Evolutionary conservation across 1,140 invertebrate genomes (phyloP).

Genomic region (Microplitis mediator): DNA sequence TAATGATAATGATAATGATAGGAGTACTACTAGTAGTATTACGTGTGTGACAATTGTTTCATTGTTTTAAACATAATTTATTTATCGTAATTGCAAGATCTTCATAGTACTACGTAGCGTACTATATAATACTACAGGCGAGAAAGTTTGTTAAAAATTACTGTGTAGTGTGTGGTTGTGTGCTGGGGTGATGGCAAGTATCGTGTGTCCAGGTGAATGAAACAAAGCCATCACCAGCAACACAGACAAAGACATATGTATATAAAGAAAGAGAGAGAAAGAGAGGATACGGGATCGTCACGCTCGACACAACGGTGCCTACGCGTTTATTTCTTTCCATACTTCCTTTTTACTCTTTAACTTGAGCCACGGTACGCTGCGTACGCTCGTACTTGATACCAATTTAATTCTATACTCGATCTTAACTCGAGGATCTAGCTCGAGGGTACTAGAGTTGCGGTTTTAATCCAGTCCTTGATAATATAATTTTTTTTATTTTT

Average conservation of each 20-base stretch:
- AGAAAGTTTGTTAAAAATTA: background rate
- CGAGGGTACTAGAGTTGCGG: slow-evolving; percentile 15
- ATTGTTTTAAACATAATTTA: background rate
- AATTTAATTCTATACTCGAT: slow-evolving; percentile 5
- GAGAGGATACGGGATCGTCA: slow-evolving; percentile 16
- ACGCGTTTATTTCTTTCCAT: slow-evolving; percentile 4
- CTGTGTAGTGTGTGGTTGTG: background rate
- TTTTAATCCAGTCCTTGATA: too few relatives aligned
- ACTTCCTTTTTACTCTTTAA: background rate
- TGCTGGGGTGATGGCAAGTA: too few relatives aligned
- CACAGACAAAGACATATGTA: background rate
- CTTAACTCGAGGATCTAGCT: slow-evolving; percentile 31
- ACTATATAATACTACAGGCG: background rate
- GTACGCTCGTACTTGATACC: slow-evolving; percentile 28
- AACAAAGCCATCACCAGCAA: slow-evolving; percentile 30
- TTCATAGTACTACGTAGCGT: background rate
- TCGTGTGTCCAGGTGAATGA: slow-evolving; percentile 22
- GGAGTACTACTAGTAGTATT: background rate
- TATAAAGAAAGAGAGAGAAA: background rate
- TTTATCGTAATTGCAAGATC: background rate
- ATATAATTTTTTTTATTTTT: too few relatives aligned
- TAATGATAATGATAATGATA: too few relatives aligned
- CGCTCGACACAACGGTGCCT: slow-evolving; percentile 22
- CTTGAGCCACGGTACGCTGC: slow-evolving; percentile 36
- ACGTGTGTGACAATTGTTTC: background rate